Percentiles rank a stretch among this genome's conserved stretches.
Evolutionary conservation across 2,797 vertebrate species (phyloP).

Genomic region (Sebastes umbrosus): DNA sequence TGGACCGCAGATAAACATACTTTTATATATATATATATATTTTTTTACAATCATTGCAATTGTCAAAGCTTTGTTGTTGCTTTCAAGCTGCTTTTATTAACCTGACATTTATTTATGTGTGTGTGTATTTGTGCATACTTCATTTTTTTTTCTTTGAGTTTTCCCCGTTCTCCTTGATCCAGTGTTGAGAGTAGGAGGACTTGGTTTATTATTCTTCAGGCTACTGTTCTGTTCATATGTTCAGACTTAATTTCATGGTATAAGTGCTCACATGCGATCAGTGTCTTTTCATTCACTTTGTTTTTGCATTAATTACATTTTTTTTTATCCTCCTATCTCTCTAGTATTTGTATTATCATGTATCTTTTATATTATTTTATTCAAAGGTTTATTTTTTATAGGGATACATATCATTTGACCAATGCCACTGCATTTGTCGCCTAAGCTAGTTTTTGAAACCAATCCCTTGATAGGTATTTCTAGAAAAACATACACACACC

Average conservation of each 20-base stretch:
- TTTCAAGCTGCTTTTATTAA: neutral
- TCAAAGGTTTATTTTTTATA: neutral
- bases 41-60: neutral
- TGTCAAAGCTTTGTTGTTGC: conserved; percentile 8
- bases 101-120: neutral
- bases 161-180: neutral
- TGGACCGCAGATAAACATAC: neutral
- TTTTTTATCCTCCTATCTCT: neutral
- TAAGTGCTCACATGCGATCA: neutral
- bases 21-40: neutral
- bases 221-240: neutral
- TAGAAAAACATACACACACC: neutral
- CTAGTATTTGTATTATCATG: neutral
- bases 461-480: neutral
- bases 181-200: neutral
- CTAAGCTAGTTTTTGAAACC: neutral
- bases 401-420: neutral
- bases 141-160: neutral
- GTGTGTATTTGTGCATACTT: too few species aligned
- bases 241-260: neutral
- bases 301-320: neutral
- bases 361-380: neutral
- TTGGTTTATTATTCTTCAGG: conserved; percentile 3
- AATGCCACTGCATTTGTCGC: fast-evolving
- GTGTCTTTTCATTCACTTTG: neutral